Percentiles rank a stretch among this genome's conserved stretches.
phyloP scores from a whole-genome alignment of 92 coral and sea anemone species.

The Phenganax subtilis region DNA sequence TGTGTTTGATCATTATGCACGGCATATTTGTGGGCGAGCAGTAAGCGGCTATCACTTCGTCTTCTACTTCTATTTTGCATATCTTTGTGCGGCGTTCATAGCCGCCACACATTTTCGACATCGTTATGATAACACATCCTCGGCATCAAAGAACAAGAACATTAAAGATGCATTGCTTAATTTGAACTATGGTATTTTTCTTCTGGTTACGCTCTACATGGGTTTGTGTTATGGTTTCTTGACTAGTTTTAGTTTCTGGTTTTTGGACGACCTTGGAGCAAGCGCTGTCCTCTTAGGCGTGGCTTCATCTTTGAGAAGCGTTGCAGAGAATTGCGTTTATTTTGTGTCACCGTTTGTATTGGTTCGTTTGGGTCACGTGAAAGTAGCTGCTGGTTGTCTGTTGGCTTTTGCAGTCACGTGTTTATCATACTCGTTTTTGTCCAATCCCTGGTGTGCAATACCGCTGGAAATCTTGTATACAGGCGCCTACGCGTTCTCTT shows the following conservation, averaged over 20 bases:
- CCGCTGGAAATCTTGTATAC: constrained; percentile 58
- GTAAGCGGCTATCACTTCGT: constrained; percentile 37
- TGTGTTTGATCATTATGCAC: constrained; percentile 41
- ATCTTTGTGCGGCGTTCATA: constrained; percentile 54
- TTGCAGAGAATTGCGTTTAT: constrained; percentile 50
- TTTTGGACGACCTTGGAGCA: constrained; percentile 64
- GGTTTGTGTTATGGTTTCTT: constrained; percentile 56
- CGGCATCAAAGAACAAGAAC: constrained; percentile 34
- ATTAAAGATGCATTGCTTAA: constrained; percentile 44
- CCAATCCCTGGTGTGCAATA: constrained; percentile 53
- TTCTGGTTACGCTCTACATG: constrained; percentile 43
- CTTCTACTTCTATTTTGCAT: constrained; percentile 61
- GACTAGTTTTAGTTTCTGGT: constrained; percentile 65
- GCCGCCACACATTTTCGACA: constrained; percentile 58
- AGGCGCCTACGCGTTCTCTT: constrained; percentile 54
- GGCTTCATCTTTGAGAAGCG: constrained; percentile 56
- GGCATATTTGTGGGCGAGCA: constrained; percentile 38
- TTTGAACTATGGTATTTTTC: constrained; percentile 46
- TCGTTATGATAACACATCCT: constrained; percentile 34
- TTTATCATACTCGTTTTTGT: constrained; percentile 48
- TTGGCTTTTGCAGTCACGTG: constrained; percentile 49
- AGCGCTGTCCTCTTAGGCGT: constrained; percentile 54
- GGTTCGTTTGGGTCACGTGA: constrained; percentile 52
- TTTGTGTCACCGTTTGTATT: constrained; percentile 49
- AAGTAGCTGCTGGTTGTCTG: constrained; percentile 46